A percentile compares a stretch with the other conserved stretches of the same genome.
phyloP scores from a whole-genome alignment of 2,113 vertebrate species.

The Eretmochelys imbricata region DNA sequence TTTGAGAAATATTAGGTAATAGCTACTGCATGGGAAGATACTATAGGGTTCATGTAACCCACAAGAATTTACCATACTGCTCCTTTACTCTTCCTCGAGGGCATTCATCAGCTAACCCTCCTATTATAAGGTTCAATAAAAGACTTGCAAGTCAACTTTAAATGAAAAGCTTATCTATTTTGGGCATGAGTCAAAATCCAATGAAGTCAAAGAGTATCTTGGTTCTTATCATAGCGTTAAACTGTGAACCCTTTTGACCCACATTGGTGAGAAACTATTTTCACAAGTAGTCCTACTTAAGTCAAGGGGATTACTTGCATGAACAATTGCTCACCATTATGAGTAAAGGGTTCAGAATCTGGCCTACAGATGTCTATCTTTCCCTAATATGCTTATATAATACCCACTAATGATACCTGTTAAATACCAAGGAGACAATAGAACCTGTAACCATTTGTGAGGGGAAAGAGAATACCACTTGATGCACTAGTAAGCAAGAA shows the following conservation, averaged over 20 bases:
- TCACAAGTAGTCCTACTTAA: neutral
- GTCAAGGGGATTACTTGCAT: neutral
- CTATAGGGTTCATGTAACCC: neutral
- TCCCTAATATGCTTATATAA: neutral
- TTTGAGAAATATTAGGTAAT: neutral
- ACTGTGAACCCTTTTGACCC: neutral
- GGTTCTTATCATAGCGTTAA: neutral
- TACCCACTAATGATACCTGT: neutral
- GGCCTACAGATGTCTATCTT: neutral
- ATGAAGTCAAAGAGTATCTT: neutral
- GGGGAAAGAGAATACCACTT: neutral
- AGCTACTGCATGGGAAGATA: neutral
- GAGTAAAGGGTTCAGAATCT: neutral
- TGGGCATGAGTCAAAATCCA: neutral
- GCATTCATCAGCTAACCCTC: neutral
- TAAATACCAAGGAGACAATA: neutral
- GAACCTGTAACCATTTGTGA: neutral
- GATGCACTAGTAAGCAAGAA: neutral
- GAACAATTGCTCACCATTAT: neutral
- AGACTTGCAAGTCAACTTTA: neutral
- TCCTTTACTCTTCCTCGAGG: neutral
- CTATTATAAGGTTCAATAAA: neutral
- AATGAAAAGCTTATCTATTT: neutral
- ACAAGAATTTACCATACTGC: neutral
- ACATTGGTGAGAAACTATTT: neutral